Base-by-base conservation (phyloP, 2,888 invertebrate species). In the Chrysolina haemoptera region DNA sequence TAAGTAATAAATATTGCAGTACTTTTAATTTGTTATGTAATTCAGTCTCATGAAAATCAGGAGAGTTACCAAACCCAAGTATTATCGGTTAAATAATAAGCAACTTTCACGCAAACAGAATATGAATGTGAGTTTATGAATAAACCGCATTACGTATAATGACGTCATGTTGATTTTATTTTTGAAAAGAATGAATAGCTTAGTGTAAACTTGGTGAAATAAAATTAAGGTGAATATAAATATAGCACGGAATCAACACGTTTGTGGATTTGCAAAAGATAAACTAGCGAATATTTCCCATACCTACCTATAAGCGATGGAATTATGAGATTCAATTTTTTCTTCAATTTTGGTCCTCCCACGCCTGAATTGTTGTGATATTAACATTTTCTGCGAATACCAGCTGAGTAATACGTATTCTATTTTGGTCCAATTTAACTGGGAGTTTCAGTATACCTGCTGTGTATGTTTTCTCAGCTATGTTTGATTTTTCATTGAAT, bases 181-280 rank as follows among this genome's bases (percentile, higher is more conserved):
- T 59, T 59, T n/a, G 59, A 59, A 59, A 59, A 59, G 22, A 59
- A 59, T 59, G 27, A 59, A 35, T 59, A 14, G 59, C n/a, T 27
- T n/a, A 27, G 59, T 35, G 59, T 35, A n/a, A 14, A 46, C 46
- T 46, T 14, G 14, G 59, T 59, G n/a, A n/a, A 59, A 59, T 59
- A 59, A 59, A 35, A 59, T 59, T 12, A 59, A 22, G 4, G n/a
- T n/a, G n/a, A n/a, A n/a, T 22, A n/a, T 59, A 59, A 35, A n/a
- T 59, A 35, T 59, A 59, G 59, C 59, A n/a, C n/a, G 27, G n/a
- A 35, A 16, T 59, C 35, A 27, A 59, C 22, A 14, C 9, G 35
- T 59, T 22, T 59, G 59, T 59, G 8, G 27, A 35, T n/a, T n/a
- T 35, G 59, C 12, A 9, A 2, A 9, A 59, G 59, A 59, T 59